A percentile compares a stretch with the other conserved stretches of the same genome.
phyloP scores from a whole-genome alignment of 2,888 invertebrate species.

The Lysandra coridon region DNA sequence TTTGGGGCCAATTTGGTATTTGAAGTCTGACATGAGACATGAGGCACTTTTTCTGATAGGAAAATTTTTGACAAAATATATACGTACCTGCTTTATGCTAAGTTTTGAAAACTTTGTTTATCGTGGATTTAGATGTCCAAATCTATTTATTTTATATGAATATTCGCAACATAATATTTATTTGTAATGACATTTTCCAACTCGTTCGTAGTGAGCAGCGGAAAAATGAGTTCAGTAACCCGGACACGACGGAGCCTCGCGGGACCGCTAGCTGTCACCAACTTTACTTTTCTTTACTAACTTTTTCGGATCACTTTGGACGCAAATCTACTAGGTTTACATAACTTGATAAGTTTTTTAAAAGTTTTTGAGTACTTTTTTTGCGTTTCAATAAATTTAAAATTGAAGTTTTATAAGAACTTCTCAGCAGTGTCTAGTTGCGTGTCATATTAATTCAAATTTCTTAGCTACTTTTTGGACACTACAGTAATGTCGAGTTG shows the following conservation, averaged over 20 bases:
- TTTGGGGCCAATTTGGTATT: not conserved
- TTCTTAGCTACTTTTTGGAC: not conserved
- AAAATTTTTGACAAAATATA: not conserved
- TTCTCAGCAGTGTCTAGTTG: not conserved
- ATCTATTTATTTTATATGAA: not conserved
- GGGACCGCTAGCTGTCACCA: slow-evolving; percentile 30
- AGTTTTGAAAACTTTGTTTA: not conserved
- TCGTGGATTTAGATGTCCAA: not conserved
- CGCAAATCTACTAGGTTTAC: not conserved
- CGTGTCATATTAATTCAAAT: not conserved
- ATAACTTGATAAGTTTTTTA: not conserved
- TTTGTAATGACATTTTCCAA: slow-evolving; percentile 1
- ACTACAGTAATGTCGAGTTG: not conserved
- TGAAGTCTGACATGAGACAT: not conserved
- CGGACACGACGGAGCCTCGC: slow-evolving; percentile 9
- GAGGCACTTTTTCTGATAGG: not conserved
- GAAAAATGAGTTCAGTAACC: slow-evolving; percentile 31
- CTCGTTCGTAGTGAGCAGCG: not conserved
- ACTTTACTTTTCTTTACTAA: not conserved
- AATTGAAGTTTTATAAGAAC: too few species aligned
- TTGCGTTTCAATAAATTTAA: too few species aligned
- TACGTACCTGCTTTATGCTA: too few species aligned
- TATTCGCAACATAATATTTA: not conserved
- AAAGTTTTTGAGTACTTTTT: not conserved
- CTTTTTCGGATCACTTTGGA: not conserved